Conservation (phyloP, 37 sponge, comb jelly and placozoan genomes). For the Ianthella basta region DNA sequence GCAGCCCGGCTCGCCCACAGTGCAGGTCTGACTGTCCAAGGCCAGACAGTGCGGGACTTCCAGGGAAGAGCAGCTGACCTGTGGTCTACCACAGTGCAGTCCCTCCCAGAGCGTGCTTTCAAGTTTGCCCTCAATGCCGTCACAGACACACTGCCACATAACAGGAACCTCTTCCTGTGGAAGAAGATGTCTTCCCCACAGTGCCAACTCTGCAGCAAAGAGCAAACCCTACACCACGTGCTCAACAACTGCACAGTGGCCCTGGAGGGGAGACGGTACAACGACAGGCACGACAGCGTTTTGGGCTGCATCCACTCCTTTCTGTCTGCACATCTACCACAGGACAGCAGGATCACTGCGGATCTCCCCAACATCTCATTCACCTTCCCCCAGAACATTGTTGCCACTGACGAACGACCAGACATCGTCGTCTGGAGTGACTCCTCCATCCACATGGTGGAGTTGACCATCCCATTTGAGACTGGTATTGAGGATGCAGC, state of each 20-base stretch:
- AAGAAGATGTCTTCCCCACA: constrained; percentile 1
- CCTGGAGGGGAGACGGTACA: too few relatives aligned
- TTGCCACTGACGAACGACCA: neutral
- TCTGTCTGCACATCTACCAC: neutral
- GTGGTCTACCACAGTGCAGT: neutral
- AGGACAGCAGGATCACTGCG: neutral
- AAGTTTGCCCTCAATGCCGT: constrained; percentile 34
- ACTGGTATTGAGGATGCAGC: neutral
- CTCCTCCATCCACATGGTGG: neutral
- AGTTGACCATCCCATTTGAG: constrained; percentile 31
- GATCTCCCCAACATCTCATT: constrained; percentile 19
- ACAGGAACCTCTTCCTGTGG: constrained; percentile 25
- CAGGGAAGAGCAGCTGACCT: neutral
- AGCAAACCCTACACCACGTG: constrained; percentile 21
- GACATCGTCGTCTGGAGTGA: constrained; percentile 14
- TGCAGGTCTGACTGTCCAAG: neutral
- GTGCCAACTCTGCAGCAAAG: constrained; percentile 24
- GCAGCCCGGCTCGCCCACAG: neutral
- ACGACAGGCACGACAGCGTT: too few relatives aligned
- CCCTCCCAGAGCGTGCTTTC: neutral
- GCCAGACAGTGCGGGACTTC: neutral
- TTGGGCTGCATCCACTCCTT: neutral
- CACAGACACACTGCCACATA: constrained; percentile 35
- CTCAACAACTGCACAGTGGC: constrained; percentile 33
- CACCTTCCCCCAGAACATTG: constrained; percentile 13